Base-by-base conservation (phyloP, 2,113 vertebrate genomes). In the Bolborhynchus lineola region DNA sequence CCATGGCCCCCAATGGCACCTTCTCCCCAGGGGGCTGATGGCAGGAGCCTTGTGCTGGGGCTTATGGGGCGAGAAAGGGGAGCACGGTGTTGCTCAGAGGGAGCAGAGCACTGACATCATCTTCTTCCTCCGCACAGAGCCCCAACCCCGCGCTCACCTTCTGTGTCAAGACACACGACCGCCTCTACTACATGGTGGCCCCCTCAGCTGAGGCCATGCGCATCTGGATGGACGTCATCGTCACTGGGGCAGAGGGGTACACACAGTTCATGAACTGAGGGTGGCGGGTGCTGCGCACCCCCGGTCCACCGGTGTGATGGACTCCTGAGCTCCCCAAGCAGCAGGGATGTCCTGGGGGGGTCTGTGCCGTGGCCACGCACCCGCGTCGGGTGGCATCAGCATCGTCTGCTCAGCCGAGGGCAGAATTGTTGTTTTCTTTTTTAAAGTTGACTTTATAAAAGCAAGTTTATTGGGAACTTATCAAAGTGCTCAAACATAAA, bases 161-260 rank as follows among this genome's bases (percentile, higher is more conserved):
- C 98, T 99, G 99, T 2, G 99, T 99, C 78, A 99, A 99, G 98
- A 99, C 99, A 28, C 99, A 99, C 0, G 99, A 99, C 98, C 98
- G 99, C 26, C 98, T 99, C 4, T 99, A 99, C 98, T 99, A 98
- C 97, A 97, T 99, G 99, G 99, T 99, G 97, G 99, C 99, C 0
- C 99, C 99, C 0, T 98, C 99, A 0, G 98, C 99, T 0, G 99
- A 99, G 94, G 99, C 99, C 97, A 99, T 99, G 99, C 97, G 99
- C 87, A 99, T 99, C 94, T 99, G 99, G 99, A 99, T 99, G 99
- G 99, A 99, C 0, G 99, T 99, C 84, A 99, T 99, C 1, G 99
- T 99, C 85, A 99, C 99, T 0, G 99, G 99, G 29, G 99, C 99
- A 0, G 99, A 99, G 97, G 99, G 99, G 12, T 99, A 99, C 97